Base-by-base conservation (phyloP, 2,113 vertebrate species). In the Hemichromis elongatus region DNA sequence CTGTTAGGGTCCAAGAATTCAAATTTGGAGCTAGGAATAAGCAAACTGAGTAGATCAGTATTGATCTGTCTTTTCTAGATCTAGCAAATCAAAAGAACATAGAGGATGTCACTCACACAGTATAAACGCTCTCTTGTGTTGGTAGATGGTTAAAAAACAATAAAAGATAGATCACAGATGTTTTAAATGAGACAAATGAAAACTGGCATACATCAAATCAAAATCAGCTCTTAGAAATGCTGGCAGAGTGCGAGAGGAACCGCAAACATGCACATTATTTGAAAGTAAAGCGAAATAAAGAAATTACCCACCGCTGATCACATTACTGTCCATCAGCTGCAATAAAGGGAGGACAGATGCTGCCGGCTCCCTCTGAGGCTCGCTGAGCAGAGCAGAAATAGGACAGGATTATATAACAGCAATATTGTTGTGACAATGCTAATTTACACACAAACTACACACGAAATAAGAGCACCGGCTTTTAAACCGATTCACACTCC, bases 401-500 rank as follows among this genome's bases (percentile, higher is more conserved):
- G 89, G 68, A 63, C 86, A 52, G n/a, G n/a, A 26, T 88, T 91
- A 86, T 59, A 47, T 86, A 90, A 92, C 61, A 19, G 56, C 11
- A 35, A 59, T 77, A 59, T 86, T 90, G 52, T 78, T 84, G 82
- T 87, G 50, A 79, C 61, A 42, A 50, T 73, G 63, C 80, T 88
- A 75, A 90, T 86, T 87, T 86, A 68, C 53, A 88, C 83, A 45
- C 21, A 81, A 81, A 75, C 85, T 86, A 77, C 47, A 88, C 83
- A 55, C 21, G 77, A 77, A 75, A 78, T 82, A 83, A 61, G 42
- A 33, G 19, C 2, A 61, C 33, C 35, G 40, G 40, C 40, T 79
- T 66, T 21, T 7, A 47, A 42, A 75, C 55, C 19, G 79, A 63
- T 37, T 52, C 21, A 35, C 75, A 66, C 80, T 54, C 33, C 42